Conservation (phyloP, 2,888 invertebrate species). For the Rosalia funebris region DNA sequence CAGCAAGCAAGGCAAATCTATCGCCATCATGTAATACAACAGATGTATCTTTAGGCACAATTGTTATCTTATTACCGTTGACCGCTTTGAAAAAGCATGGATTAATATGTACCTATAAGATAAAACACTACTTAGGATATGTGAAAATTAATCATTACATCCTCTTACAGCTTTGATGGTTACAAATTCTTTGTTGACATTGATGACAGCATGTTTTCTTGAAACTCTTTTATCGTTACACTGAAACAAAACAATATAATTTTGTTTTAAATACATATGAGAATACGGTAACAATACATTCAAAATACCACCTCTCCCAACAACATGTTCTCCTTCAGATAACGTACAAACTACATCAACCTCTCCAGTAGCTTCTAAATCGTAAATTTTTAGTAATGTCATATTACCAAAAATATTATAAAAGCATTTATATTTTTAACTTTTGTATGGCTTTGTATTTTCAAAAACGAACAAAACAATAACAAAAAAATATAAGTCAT, state of each 20-base stretch:
- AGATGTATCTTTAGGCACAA: constrained; percentile 60
- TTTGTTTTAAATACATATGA: background rate
- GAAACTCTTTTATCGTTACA: constrained; percentile 68
- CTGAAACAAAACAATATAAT: constrained; percentile 55
- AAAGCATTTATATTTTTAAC: too few relatives aligned
- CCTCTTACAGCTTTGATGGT: constrained; percentile 63
- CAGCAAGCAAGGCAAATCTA: constrained; percentile 67
- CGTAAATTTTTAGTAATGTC: constrained; percentile 4
- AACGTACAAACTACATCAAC: constrained; percentile 14
- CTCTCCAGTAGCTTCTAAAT: constrained; percentile 32
- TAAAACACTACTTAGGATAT: background rate
- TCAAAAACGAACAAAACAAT: too few relatives aligned
- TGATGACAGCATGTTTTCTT: constrained; percentile 66
- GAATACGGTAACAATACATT: constrained; percentile 26
- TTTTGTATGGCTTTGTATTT: too few relatives aligned
- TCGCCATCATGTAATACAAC: constrained; percentile 64
- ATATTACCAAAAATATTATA: too few relatives aligned
- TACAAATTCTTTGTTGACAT: constrained; percentile 60
- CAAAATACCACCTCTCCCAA: constrained; percentile 37
- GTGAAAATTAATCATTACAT: constrained; percentile 8
- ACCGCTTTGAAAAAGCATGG: constrained; percentile 66
- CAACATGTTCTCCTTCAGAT: constrained; percentile 32
- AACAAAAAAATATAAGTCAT: too few relatives aligned
- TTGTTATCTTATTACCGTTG: constrained; percentile 54
- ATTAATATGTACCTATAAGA: constrained; percentile 66